Base-by-base conservation (phyloP, 2,888 invertebrate species). In the Brachyopa scutellaris region DNA sequence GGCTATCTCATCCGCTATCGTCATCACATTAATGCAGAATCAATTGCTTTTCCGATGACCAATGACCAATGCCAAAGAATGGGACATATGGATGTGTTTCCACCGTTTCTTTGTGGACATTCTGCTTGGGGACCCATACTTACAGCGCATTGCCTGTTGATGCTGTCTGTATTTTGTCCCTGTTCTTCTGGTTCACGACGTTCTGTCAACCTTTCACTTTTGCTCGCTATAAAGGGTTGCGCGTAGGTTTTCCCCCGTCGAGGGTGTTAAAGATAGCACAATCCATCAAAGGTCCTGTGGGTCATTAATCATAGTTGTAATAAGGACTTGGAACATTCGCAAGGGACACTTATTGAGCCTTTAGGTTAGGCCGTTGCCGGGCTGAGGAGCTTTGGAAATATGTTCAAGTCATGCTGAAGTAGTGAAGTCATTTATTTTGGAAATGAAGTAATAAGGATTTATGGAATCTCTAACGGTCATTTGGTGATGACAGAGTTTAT, bases 181-280 rank as follows among this genome's bases (percentile, higher is more conserved):
- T 31, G 45, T 53, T 21, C 9, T 55, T 67, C 45, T 33, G 45
- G 67, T 36, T 42, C 45, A 57, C 55, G 26, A 33, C 55, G 55
- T 47, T 57, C 33, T 67, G 67, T 57, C 67, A 67, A 67, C 67
- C 57, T 67, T 67, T 55, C 67, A 57, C 67, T 67, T 36, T 67
- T 67, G 26, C 36, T 49, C 31, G 9, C 36, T 1, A 3, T 5
- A 23, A 19, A 33, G 9, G n/a, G n/a, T n/a, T n/a, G n/a, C n/a
- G n/a, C n/a, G n/a, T n/a, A n/a, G n/a, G n/a, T n/a, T n/a, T n/a
- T n/a, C n/a, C n/a, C n/a, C n/a, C n/a, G n/a, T n/a, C n/a, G n/a
- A 9, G n/a, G 47, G 23, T 8, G 13, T 9, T 11, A 17, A 23
- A 15, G 38, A 57, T 26, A 11, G 57, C 7, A 17, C 15, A 33